Conservation (phyloP, 1,140 invertebrate species). For the Rhysida immarginata region DNA sequence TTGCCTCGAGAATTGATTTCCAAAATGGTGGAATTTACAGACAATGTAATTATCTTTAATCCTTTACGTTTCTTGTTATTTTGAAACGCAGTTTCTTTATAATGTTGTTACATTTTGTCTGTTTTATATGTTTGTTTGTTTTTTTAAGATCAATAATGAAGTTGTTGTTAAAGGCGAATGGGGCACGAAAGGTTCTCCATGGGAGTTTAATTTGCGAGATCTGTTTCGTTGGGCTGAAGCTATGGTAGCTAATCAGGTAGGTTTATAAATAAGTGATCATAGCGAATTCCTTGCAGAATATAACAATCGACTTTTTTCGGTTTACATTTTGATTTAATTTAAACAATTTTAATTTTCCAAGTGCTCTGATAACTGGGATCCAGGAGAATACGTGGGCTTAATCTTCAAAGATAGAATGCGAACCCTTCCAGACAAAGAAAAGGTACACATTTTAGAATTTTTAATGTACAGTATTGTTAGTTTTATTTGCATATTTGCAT, state of each 20-base stretch:
- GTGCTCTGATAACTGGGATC: conserved; percentile 25
- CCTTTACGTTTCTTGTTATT: too few species aligned
- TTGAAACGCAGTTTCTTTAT: too few species aligned
- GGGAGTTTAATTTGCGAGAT: conserved; percentile 95
- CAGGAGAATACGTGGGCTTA: conserved; percentile 51
- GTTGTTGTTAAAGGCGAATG: conserved; percentile 45
- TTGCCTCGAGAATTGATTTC: conserved; percentile 36
- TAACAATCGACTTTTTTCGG: neutral
- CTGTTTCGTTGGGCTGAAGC: conserved; percentile 80
- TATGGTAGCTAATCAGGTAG: conserved; percentile 25
- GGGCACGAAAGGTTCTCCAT: conserved; percentile 60
- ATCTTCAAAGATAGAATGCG: conserved; percentile 72
- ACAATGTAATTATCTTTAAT: conserved; percentile 30
- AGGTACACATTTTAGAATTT: conserved; percentile 25
- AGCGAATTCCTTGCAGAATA: too few species aligned
- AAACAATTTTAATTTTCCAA: conserved; percentile 11
- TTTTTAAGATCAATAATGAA: conserved; percentile 38
- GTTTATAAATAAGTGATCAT: too few species aligned
- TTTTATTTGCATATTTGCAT: neutral
- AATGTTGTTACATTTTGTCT: too few species aligned
- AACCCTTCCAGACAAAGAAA: conserved; percentile 47
- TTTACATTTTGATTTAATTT: too few species aligned
- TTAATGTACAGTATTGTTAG: neutral
- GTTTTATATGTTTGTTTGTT: conserved; percentile 8
- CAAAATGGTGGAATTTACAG: conserved; percentile 69